Base-by-base conservation (phyloP, 1,140 invertebrate genomes). In the Pemphigus obesinymphae region DNA sequence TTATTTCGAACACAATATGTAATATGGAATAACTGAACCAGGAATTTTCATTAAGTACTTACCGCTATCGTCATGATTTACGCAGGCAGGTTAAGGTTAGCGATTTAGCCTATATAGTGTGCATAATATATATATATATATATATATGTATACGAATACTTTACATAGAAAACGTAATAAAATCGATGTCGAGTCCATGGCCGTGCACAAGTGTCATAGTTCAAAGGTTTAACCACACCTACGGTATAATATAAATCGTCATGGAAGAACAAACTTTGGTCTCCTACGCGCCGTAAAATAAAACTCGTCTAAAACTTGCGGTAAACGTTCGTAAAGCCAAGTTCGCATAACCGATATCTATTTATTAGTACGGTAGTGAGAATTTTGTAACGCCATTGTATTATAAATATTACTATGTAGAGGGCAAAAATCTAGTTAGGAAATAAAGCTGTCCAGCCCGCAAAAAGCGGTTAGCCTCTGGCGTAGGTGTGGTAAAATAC, bases 401-500 rank as follows among this genome's bases (percentile, higher is more conserved):
- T 20, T n/a, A 15, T 43, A 11, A 2, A 13, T 29, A 34, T 17
- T 29, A 63, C 34, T 63, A 13, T 45, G 10, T 20, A 4, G 23
- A 61, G 34, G 37, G 55, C 55, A 26, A 80, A n/a, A 55, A 80
- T 80, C 37, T 37, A 63, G 76, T 80, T 61, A 80, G 76, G 50
- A 80, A 78, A 78, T 45, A 80, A 80, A 80, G 53, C 50, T 31
- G 53, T 29, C 61, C 75, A 11, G 23, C 55, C 76, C 76, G 53
- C 76, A 80, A 61, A n/a, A n/a, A 80, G 76, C 55, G 76, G 76
- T 61, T 80, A 61, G 76, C 76, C 76, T 63, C 37, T 61, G 76
- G 76, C 76, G 76, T 80, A 80, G 76, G 76, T 80, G 76, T 80
- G 76, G 76, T 80, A 61, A 76, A 72, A 50, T 73, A 31, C 70